Base-by-base conservation (phyloP, 2,888 invertebrate genomes). In the Lumbricus terrestris region DNA sequence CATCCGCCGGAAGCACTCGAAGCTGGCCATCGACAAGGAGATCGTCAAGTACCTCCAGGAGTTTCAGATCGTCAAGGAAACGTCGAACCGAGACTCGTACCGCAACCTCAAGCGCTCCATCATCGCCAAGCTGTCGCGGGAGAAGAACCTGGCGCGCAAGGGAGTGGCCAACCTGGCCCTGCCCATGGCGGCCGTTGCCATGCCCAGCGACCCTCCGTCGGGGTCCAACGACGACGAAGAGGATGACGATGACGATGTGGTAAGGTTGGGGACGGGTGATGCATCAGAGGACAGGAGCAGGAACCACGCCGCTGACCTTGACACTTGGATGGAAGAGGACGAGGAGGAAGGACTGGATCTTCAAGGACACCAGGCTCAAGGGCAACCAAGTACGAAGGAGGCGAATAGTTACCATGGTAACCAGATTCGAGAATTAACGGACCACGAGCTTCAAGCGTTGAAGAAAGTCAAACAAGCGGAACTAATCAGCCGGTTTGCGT, bases 1-100 rank as follows among this genome's bases (percentile, higher is more conserved):
- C 92, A 94, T 95, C 88, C 93, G 94, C 69, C 91, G 92, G 15
- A 91, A 92, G 35, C 92, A 92, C 82, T 89, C 91, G 11, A 92
- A 92, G 90, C 85, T 85, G 85, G 85, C 85, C 85, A 37, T 85
- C 35, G 85, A 85, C 35, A 85, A 37, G 85, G 82, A 92, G 90
- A 92, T 92, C 47, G 47, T 92, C 90, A 92, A 92, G 90, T 92
- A 92, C 90, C 90, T 92, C 54, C 92, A 91, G 88, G 92, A 92
- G 91, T 92, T 92, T 90, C 92, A 92, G 89, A 91, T 92, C 47
- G 91, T 92, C 34, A 90, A 92, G 88, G 92, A 92, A 83, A 89
- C 89, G 88, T 91, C 92, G 47, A 91, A 90, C 20, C 89, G 91
- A 34, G 92, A 92, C 88, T 54, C 88, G 54, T 92, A 92, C 88